Base-by-base conservation (phyloP, 2,888 invertebrate species). In the Trilocha varians region DNA sequence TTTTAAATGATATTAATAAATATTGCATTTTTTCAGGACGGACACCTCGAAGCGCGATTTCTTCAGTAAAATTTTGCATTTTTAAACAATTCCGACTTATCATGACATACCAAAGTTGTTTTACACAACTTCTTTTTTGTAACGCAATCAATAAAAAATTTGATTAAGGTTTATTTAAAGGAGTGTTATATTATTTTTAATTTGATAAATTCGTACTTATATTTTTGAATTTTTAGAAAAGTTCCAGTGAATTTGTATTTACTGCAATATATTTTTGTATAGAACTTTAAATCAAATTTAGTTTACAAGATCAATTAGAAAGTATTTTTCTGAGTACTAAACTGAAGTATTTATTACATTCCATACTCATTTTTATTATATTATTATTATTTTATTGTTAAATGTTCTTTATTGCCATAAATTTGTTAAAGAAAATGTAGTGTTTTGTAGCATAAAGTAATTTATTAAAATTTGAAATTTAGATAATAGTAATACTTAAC, bases 91-190 rank as follows among this genome's bases (percentile, higher is more conserved):
- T 4, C 25, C 6, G 25, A 25, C 11, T 1, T 9, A 38, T 38
- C 61, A 58, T 67, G 62, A 59, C 59, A 62, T 55, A 56, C 59
- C 59, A 64, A 64, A 63, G 61, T 66, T 64, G 62, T 64, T 53
- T 37, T 50, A 48, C 50, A 48, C 59, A 59, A 60, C 65, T 60
- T 57, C 41, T 49, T 45, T n/a, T 25, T 25, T 25, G 25, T 25
- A 25, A 25, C 25, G 25, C 25, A 5, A 11, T 25, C 25, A 25
- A 25, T 5, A 25, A 9, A 2, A 11, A 25, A 9, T 25, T 25
- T 2, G 25, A 25, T 25, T 25, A 25, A 25, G 25, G 25, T 2
- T 25, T 2, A 25, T 25, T 25, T 11, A 25, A 9, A 11, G 6
- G 11, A 25, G 4, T 25, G 25, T 25, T 3, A 9, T 9, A 25